A percentile compares a stretch with the other conserved stretches of the same genome.
Evolutionary conservation across 1,140 invertebrate genomes (phyloP).

Genomic region (Drosophila sproati): DNA sequence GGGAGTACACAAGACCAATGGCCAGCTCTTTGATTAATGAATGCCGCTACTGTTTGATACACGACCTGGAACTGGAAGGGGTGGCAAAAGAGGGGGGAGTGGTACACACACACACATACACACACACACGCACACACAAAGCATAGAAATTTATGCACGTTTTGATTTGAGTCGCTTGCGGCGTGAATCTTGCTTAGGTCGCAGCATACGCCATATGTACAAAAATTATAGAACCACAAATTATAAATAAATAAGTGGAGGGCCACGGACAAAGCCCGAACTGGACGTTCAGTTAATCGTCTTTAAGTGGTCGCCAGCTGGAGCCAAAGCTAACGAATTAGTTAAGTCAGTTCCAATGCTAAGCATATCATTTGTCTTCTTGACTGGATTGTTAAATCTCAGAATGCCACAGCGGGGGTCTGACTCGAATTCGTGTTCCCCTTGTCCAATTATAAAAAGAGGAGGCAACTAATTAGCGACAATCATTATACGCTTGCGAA

Average conservation of each 20-base stretch:
- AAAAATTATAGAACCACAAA: conserved; percentile 58
- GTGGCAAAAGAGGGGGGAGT: neutral
- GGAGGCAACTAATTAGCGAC: conserved; percentile 64
- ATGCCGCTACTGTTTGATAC: conserved; percentile 74
- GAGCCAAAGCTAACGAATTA: conserved; percentile 25
- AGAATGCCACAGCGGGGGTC: conserved; percentile 43
- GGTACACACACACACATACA: neutral
- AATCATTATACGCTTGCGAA: conserved; percentile 53
- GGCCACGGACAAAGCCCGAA: conserved; percentile 1
- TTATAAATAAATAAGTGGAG: conserved; percentile 10
- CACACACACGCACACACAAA: neutral
- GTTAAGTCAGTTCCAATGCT: conserved; percentile 52
- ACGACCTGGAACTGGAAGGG: conserved; percentile 13
- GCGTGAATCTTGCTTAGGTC: conserved; percentile 35
- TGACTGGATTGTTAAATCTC: conserved; percentile 40
- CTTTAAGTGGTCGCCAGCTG: conserved; percentile 58
- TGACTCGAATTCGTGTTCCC: neutral
- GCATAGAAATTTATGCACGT: conserved; percentile 66
- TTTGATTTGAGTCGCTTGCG: conserved; percentile 63
- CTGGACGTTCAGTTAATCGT: conserved; percentile 54
- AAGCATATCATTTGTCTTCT: conserved; percentile 71
- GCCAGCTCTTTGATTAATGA: conserved; percentile 75
- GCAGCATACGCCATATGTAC: conserved; percentile 41
- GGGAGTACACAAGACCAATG: conserved; percentile 35
- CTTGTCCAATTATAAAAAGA: conserved; percentile 8